These are phyloP conservation scores for Drosophila longiperda DNA, from an alignment of 2,888 invertebrate species.

Conservation along the genomic window DNA sequence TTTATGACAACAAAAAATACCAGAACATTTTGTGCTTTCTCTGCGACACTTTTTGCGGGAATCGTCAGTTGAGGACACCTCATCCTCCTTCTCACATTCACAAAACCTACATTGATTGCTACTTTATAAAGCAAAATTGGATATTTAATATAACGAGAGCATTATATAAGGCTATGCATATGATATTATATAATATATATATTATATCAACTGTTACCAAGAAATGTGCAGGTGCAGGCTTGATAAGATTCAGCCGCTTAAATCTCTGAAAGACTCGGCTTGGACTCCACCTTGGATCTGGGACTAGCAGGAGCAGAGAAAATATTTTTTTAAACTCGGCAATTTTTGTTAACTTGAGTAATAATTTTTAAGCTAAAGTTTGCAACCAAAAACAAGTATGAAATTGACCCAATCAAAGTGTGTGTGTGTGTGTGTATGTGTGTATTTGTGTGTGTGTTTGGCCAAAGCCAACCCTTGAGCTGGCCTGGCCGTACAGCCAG, in stretches of 20 bases:
- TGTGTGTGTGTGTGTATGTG: conserved; percentile 4
- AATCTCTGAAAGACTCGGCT: background rate
- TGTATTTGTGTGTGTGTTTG: conserved; percentile 29
- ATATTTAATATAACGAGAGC: too few relatives aligned
- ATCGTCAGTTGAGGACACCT: too few relatives aligned
- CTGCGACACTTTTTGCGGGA: background rate
- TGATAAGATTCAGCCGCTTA: too few relatives aligned
- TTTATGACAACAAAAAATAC: too few relatives aligned
- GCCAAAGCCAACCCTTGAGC: conserved; percentile 54
- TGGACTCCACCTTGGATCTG: conserved; percentile 1
- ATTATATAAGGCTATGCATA: too few relatives aligned
- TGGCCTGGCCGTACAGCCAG: conserved; percentile 37
- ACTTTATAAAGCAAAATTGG: too few relatives aligned
- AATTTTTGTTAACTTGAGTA: conserved; percentile 60
- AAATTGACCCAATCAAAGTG: conserved; percentile 67
- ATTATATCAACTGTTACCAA: too few relatives aligned
- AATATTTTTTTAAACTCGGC: conserved; percentile 52
- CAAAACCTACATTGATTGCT: too few relatives aligned
- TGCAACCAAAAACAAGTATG: conserved; percentile 66
- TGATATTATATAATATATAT: too few relatives aligned
- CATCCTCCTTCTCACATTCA: too few relatives aligned
- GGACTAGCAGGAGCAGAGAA: conserved; percentile 41
- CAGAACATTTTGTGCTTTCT: background rate
- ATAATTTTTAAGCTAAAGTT: conserved; percentile 67
- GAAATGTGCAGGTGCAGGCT: too few relatives aligned